Evolutionary conservation across 35 echinoderm and acorn worm genomes (phyloP).

Genomic region (Nesometra sesokonis): DNA sequence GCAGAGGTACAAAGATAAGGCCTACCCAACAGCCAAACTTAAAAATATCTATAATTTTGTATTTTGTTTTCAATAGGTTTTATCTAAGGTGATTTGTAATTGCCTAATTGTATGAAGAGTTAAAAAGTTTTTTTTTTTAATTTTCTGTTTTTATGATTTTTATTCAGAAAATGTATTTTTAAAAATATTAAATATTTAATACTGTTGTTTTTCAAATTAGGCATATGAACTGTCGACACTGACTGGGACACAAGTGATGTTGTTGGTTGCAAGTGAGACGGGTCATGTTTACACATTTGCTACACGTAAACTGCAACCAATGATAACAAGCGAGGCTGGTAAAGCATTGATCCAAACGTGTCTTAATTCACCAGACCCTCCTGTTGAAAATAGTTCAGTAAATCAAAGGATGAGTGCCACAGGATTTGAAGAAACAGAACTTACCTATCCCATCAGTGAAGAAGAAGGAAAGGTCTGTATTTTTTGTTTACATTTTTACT

Average conservation of each 20-base stretch:
- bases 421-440: slow-evolving; percentile 95
- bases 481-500: neutral
- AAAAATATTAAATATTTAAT: neutral
- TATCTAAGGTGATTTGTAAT: no score
- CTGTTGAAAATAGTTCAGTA: slow-evolving; percentile 35
- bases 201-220: slow-evolving; percentile 38
- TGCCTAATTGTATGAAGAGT: no score
- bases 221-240: slow-evolving; percentile 97
- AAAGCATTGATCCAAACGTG: slow-evolving; percentile 97
- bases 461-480: slow-evolving; percentile 36
- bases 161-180: no score
- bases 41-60: no score
- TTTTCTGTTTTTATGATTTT: neutral
- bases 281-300: slow-evolving; percentile 99
- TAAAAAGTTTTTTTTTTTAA: neutral
- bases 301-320: slow-evolving; percentile 90
- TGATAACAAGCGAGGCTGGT: slow-evolving; percentile 98
- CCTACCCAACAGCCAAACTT: no score
- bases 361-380: slow-evolving; percentile 85
- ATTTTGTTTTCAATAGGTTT: no score
- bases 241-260: slow-evolving; percentile 97
- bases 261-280: slow-evolving; percentile 94
- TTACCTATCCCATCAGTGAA: slow-evolving; percentile 69
- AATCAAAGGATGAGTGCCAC: slow-evolving; percentile 97
- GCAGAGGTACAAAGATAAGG: no score